These are phyloP conservation scores for Nixonia krombeini DNA, from an alignment of 1,140 invertebrate species.

Conservation along the genomic window DNA sequence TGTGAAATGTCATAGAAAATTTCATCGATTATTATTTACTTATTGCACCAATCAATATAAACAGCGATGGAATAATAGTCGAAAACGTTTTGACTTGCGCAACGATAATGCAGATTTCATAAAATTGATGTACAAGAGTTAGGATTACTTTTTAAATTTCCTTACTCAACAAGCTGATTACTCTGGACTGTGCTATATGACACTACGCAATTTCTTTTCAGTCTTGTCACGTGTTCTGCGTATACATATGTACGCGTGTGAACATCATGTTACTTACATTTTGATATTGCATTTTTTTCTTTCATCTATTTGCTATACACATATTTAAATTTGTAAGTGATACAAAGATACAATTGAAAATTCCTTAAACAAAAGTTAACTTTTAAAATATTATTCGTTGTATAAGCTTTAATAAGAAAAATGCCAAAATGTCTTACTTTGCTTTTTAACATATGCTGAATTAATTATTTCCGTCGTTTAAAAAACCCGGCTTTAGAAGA, in stretches of 20 bases:
- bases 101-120: background rate
- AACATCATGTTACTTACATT: conserved; percentile 17
- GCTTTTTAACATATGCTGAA: too few relatives aligned
- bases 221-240: conserved; percentile 49
- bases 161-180: conserved; percentile 1
- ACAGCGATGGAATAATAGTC: background rate
- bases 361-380: background rate
- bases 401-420: conserved; percentile 12
- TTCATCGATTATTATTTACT: too few relatives aligned
- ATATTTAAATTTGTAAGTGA: background rate
- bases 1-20: too few relatives aligned
- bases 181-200: conserved; percentile 11
- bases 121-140: background rate
- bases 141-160: background rate
- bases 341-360: background rate
- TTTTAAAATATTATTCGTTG: conserved; percentile 22
- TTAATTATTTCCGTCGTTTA: background rate
- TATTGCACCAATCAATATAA: background rate
- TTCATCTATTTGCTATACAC: background rate
- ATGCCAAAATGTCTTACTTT: background rate
- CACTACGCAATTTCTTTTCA: conserved; percentile 41
- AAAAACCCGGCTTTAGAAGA: conserved; percentile 4
- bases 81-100: background rate
- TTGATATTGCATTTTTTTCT: conserved; percentile 9
- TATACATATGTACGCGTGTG: conserved; percentile 15